Base-by-base conservation (phyloP, 2,113 vertebrate species). In the Siphamia tubifer region DNA sequence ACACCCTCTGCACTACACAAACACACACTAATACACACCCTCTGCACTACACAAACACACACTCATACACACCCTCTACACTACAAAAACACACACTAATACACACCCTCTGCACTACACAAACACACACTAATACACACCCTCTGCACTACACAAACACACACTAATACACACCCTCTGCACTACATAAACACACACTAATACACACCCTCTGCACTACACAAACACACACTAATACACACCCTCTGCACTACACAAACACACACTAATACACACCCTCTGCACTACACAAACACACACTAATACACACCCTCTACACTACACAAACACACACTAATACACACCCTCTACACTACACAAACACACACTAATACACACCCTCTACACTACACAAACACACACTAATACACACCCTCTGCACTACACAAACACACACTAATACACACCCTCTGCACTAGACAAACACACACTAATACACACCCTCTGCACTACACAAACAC, bases 171-270 rank as follows among this genome's bases (percentile, higher is more conserved):
- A 24, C 54, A 35, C 70, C 76, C 63, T 55, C 27, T n/a, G 15
- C 16, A 8, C 56, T 39, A 62, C 45, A 49, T 61, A 78, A 68
- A 73, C 65, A 58, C 56, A 28, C 57, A 10, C 27, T 34, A 68
- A 68, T 39, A 49, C 48, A 24, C 54, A 35, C 70, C 76, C 63
- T 55, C 27, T n/a, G 15, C 16, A 8, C 56, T 39, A 62, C 45
- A 49, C 64, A 78, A 68, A 73, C 65, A 58, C 56, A 28, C 57
- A 10, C 27, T 34, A 68, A 68, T 39, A 49, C 48, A 24, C 54
- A 35, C 70, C 76, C 63, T 55, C 27, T n/a, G 15, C 16, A 8
- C 56, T 39, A 62, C 45, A 49, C 64, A 78, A 68, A 73, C 65
- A 58, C 56, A 28, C 57, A 10, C 27, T 34, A 68, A 68, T 39